Evolutionary conservation across 2,888 invertebrate species (phyloP).

Genomic region (Phorcus lineatus): DNA sequence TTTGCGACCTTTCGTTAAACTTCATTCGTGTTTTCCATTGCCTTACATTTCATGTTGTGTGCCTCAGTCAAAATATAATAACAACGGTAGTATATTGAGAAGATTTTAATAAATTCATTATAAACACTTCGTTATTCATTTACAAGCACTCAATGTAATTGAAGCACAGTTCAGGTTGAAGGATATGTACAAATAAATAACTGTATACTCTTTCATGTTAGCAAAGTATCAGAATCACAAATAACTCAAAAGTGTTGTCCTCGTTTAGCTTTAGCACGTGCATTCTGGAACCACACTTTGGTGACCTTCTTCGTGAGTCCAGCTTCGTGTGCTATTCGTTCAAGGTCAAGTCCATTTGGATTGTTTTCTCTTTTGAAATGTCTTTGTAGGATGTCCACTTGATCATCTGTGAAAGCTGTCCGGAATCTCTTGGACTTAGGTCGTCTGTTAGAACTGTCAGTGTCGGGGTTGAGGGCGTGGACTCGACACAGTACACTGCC

Average conservation of each 20-base stretch:
- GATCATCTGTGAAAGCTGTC: constrained; percentile 98
- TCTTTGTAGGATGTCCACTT: constrained; percentile 92
- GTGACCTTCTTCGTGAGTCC: constrained; percentile 78
- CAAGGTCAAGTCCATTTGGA: constrained; percentile 98
- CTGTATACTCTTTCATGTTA: no score
- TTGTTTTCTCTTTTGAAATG: constrained; percentile 98
- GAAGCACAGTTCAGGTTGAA: no score
- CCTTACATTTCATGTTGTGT: no score
- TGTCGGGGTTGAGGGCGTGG: constrained; percentile 79
- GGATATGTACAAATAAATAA: no score
- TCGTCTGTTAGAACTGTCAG: background rate
- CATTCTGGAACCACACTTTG: constrained; percentile 92
- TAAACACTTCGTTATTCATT: no score
- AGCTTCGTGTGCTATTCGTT: constrained; percentile 97
- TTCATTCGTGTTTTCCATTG: no score
- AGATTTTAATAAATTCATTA: no score
- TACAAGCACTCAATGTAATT: no score
- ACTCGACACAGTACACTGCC: constrained; percentile 96
- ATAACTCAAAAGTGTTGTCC: background rate
- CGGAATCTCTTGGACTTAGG: constrained; percentile 96
- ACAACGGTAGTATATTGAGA: no score
- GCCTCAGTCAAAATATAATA: no score
- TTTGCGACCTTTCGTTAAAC: no score
- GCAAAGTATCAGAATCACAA: no score
- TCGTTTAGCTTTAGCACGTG: constrained; percentile 91